Evolutionary conservation across 2,797 vertebrate species (phyloP).

Genomic region (Lutjanus argentimaculatus): DNA sequence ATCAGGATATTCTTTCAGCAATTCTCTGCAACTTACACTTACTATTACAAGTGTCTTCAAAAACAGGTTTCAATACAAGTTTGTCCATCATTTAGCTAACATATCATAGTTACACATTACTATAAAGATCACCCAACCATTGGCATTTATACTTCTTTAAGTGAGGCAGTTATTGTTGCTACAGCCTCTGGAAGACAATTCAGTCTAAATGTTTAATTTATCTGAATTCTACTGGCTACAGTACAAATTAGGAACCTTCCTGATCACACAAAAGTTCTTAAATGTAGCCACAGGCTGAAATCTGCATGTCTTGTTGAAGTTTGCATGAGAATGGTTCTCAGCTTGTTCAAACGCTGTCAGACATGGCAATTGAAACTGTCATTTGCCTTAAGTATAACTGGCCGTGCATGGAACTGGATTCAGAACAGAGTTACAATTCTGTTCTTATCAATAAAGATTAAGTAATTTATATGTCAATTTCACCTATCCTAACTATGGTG

Average conservation of each 20-base stretch:
- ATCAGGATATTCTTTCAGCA: too few species aligned
- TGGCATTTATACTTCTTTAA: too few species aligned
- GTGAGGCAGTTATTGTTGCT: too few species aligned
- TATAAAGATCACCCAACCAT: too few species aligned
- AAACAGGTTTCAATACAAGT: too few species aligned
- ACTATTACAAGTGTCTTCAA: too few species aligned
- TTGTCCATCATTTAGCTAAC: too few species aligned
- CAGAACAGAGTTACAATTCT: not conserved
- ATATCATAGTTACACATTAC: too few species aligned
- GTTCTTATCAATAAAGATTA: not conserved
- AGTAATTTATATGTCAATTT: constrained; percentile 1
- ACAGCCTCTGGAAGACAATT: too few species aligned
- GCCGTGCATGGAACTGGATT: not conserved
- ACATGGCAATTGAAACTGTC: not conserved
- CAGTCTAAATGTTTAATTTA: too few species aligned
- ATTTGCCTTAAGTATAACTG: not conserved
- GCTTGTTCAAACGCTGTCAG: not conserved
- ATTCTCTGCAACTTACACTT: too few species aligned
- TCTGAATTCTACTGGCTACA: not conserved
- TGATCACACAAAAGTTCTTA: not conserved
- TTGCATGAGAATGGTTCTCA: not conserved
- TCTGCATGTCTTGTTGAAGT: not conserved
- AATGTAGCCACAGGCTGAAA: not conserved
- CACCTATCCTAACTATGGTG: constrained; percentile 1
- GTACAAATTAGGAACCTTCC: not conserved